A percentile compares a stretch with the other conserved stretches of the same genome.
Evolutionary conservation across 2,888 invertebrate genomes (phyloP).

Genomic region (Rhingia rostrata): DNA sequence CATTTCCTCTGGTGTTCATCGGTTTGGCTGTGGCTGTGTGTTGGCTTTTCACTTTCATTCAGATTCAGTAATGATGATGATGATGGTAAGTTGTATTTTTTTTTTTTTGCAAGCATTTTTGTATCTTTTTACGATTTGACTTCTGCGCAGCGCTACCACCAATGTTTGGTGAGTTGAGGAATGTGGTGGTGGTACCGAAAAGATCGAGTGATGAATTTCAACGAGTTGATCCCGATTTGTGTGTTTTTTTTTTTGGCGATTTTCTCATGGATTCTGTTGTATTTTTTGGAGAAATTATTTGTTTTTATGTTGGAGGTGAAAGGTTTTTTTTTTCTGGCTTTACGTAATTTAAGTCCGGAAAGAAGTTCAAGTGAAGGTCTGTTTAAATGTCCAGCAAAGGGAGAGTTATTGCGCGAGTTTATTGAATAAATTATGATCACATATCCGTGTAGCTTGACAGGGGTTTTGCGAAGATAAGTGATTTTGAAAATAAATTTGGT

Average conservation of each 20-base stretch:
- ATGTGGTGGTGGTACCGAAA: slow-evolving; percentile 6
- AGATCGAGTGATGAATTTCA: slow-evolving; percentile 42
- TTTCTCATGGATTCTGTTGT: not conserved
- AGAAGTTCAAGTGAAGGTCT: not conserved
- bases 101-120: slow-evolving; percentile 13
- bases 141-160: slow-evolving; percentile 1
- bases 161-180: slow-evolving; percentile 1
- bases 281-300: slow-evolving; percentile 36
- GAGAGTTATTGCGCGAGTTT: not conserved
- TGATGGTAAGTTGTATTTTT: not conserved
- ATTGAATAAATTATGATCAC: too few species aligned
- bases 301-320: slow-evolving; percentile 23
- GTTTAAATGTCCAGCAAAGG: not conserved
- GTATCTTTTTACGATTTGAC: slow-evolving; percentile 2
- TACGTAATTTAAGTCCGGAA: slow-evolving; percentile 9
- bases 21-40: not conserved
- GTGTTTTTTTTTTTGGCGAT: not conserved
- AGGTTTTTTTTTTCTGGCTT: slow-evolving; percentile 18
- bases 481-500: not conserved
- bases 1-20: slow-evolving; percentile 7
- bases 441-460: not conserved
- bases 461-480: not conserved
- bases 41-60: slow-evolving; percentile 45
- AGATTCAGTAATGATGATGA: not conserved
- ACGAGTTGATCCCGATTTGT: slow-evolving; percentile 36